Base-by-base conservation (phyloP, 35 echinoderm and acorn worm species). In the Apostichopus parvimensis region DNA sequence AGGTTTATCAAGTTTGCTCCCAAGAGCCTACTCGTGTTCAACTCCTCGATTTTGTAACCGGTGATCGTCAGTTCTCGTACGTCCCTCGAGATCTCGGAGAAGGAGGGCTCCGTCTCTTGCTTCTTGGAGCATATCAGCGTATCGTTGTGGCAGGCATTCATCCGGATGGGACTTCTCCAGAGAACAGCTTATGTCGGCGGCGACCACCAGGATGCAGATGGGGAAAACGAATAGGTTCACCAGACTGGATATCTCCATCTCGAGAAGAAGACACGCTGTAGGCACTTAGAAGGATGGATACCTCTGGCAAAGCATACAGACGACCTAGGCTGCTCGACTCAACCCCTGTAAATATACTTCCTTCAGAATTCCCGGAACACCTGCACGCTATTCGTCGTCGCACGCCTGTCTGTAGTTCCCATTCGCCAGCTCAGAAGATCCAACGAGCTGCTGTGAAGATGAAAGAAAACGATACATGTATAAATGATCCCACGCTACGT, bases 41-140 rank as follows among this genome's bases (percentile, higher is more conserved):
- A 54, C 22, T 14, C 21, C 7, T 64, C 52, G 7, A 88, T 68
- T 15, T 28, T 72, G 57, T 88, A 88, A 18, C 86, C 86, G 24
- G 86, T 73, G 17, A 88, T 88, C 6, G 86, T 88, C 15, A 88
- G 64, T 64, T 66, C 61, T 55, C 61, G 8, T 26, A 88, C 86
- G 24, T 88, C 86, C 18, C 61, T 68, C 15, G 61, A 64, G 10
- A 88, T 88, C 17, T 72, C 14, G 6, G 17, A 28, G n/a, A 54
- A 25, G 8, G 86, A 73, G 25, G 86, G 86, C 6, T 21, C 57
- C 6, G 22, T 45, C 17, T 72, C 8, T 66, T 53, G 13, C 10
- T 72, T 12, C 25, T 52, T 66, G 23, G 15, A 68, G 34, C 86
- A 88, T 68, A 28, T 10, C 45, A 88, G 10, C 6, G 6, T 73